These are phyloP conservation scores for Thalassoma bifasciatum DNA, from an alignment of 2,113 vertebrate species.

Conservation along the genomic window DNA sequence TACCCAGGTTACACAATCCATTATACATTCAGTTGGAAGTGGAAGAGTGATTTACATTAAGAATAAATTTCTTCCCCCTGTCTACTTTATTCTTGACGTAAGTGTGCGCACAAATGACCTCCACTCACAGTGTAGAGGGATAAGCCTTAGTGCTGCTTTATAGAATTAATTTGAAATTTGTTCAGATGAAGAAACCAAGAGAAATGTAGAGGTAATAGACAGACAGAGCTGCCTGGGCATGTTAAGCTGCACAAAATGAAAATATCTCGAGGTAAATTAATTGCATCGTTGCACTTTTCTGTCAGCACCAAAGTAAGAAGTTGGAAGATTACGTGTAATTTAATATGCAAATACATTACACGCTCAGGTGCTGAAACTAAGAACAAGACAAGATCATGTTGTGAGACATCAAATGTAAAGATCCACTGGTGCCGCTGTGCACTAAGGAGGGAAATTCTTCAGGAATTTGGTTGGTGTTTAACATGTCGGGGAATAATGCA, in stretches of 20 bases:
- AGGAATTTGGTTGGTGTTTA: conserved; percentile 24
- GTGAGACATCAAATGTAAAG: conserved; percentile 31
- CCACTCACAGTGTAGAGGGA: conserved; percentile 35
- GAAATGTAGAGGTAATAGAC: background rate
- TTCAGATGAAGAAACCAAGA: conserved; percentile 12
- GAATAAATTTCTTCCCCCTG: conserved; percentile 48
- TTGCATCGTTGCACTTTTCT: background rate
- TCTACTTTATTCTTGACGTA: conserved; percentile 62
- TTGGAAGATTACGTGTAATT: conserved; percentile 17
- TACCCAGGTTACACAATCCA: conserved; percentile 67
- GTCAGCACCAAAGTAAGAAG: conserved; percentile 6
- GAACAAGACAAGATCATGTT: conserved; percentile 10
- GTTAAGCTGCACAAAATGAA: conserved; percentile 2
- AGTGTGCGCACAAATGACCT: conserved; percentile 59
- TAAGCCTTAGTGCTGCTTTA: conserved; percentile 31
- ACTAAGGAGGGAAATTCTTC: conserved; percentile 22
- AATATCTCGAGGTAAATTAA: conserved; percentile 6
- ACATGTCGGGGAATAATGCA: conserved; percentile 27
- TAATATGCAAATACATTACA: conserved; percentile 29
- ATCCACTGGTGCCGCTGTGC: background rate
- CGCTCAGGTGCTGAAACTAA: background rate
- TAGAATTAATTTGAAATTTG: conserved; percentile 53
- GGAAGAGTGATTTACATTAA: conserved; percentile 58
- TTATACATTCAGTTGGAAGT: conserved; percentile 61
- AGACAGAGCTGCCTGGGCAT: background rate